Evolutionary conservation across 2,888 invertebrate species (phyloP), one percentile per base, ranked within the genome.

Genomic region (Steinernema carpocapsae): DNA sequence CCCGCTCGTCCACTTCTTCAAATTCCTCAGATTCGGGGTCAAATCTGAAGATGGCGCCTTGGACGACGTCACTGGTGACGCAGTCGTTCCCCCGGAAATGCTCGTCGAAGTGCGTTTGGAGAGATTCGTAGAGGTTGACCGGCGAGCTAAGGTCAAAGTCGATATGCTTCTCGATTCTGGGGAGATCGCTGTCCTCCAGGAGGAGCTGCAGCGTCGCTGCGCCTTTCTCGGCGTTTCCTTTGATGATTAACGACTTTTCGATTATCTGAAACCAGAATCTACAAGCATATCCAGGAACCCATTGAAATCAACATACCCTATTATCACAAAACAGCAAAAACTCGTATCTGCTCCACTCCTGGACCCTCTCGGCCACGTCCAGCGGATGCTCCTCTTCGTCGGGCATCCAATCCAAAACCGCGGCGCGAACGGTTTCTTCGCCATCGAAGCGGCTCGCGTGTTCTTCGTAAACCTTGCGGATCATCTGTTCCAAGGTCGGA

Each of bases 321-420:
- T 56, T 56, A 26, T 56, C 56, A 56, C 56, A 56, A 17, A 56
- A 56, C 24, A 56, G 26, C 24, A 56, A 19, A 26, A 56, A 22
- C 6, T 56, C 56, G 26, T 56, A 56, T 24, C 26, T 3, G 4
- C 26, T 24, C 56, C 56, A 56, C 24, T 56, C 6, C 6, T 22
- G 4, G 2, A 56, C 56, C 1, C 17, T 22, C 26, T 56, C 26
- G 4, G 6, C 22, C 2, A 24, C 24, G 56, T 56, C 56, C 3
- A 56, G 6, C 3, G 26, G 3, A 10, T 3, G 6, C 26, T 26
- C 24, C 4, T 56, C 56, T 12, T 22, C 4, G 26, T 10, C 26
- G 6, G 6, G 24, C 12, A 56, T 26, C 56, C 56, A 56, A 26
- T 56, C 56, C 24, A 56, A 26, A 26, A 26, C 56, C 6, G 56